Evolutionary conservation across 1,140 invertebrate genomes (phyloP), one percentile per base, ranked within the genome.

Genomic region (Chironomus tepperi): DNA sequence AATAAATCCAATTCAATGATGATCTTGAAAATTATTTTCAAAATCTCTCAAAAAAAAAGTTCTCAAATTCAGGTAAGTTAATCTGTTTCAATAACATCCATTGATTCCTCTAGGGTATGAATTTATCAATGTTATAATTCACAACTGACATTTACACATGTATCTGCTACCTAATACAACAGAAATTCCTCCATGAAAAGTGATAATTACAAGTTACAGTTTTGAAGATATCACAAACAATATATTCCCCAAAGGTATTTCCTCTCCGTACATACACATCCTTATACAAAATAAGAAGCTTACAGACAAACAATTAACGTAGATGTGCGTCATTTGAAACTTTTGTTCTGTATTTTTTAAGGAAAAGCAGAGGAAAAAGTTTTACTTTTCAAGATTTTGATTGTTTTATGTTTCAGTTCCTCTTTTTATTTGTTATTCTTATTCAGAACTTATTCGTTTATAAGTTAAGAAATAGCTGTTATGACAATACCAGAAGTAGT

Each of bases 191-290:
- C 24, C 24, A 34, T 34, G 24, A n/a, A 57, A 57, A 57, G 47
- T 57, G 47, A 57, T 57, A 57, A 57, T 57, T 57, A 57, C n/a
- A 57, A 57, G 47, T n/a, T n/a, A 57, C n/a, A n/a, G n/a, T 57
- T n/a, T n/a, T 57, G n/a, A 57, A 57, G 47, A 57, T 57, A 57
- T 57, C 47, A 57, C 12, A n/a, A 57, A n/a, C 47, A 57, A 57
- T 57, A 5, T 15, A n/a, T 57, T 57, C 12, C 47, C 47, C n/a
- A n/a, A 57, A 57, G 24, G 24, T 34, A 34, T 34, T 34, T 34
- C n/a, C n/a, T 34, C 24, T 34, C 24, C 2, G 24, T 34, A 34
- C 24, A 34, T 34, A 34, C 24, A 34, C 24, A 34, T 34, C 24
- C 24, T 34, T 34, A 34, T 34, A 34, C 24, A 34, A 34, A 57